phyloP scores from a whole-genome alignment of 30 jellyfish, hydroid and myxozoan species.

The Turritopsis rubra region DNA sequence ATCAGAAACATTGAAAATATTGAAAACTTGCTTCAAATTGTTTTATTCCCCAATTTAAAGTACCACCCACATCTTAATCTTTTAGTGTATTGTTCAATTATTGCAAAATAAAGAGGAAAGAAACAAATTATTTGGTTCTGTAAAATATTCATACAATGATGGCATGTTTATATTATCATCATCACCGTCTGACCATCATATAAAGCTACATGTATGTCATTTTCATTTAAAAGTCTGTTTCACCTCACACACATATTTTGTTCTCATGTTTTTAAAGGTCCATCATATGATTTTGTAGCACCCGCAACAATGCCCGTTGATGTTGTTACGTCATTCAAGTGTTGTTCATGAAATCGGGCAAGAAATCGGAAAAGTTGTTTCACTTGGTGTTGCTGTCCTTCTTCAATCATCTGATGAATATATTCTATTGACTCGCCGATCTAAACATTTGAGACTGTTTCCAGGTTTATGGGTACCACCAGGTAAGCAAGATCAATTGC shows the following conservation, averaged over 20 bases:
- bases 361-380: background rate
- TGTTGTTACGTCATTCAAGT: background rate
- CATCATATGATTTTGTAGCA: background rate
- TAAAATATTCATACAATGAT: background rate
- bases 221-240: background rate
- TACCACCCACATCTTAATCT: background rate
- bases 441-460: constrained; percentile 52
- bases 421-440: constrained; percentile 52
- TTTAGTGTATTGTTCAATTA: background rate
- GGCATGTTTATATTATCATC: background rate
- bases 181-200: background rate
- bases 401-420: constrained; percentile 46
- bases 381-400: constrained; percentile 45
- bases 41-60: background rate
- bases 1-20: background rate
- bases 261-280: background rate
- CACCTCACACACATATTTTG: background rate
- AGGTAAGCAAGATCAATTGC: constrained; percentile 18
- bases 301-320: background rate
- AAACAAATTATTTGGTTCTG: background rate
- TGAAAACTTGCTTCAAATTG: background rate
- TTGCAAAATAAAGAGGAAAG: background rate
- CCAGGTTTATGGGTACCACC: constrained; percentile 88
- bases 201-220: background rate
- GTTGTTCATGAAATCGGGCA: no score